Percentiles rank a stretch among this genome's conserved stretches.
phyloP scores from a whole-genome alignment of 1,140 invertebrate species.

The Andrena cerasifolii region DNA sequence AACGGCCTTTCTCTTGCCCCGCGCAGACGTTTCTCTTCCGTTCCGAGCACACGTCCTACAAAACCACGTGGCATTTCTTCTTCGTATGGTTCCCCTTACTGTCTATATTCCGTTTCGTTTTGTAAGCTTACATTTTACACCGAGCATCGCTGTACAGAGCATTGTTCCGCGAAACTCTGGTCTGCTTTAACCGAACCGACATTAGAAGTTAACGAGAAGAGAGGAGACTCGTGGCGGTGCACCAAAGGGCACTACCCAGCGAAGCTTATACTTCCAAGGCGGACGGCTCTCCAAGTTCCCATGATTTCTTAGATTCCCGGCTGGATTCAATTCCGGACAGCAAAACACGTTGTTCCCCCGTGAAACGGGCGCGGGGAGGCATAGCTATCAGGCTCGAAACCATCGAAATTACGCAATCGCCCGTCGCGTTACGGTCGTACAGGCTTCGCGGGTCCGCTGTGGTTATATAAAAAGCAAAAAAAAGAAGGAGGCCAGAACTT shows the following conservation, averaged over 20 bases:
- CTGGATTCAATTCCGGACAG: not conserved
- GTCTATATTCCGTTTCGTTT: not conserved
- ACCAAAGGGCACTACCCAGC: not conserved
- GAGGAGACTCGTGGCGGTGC: not conserved
- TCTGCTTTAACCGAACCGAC: slow-evolving; percentile 53
- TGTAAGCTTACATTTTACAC: slow-evolving; percentile 58
- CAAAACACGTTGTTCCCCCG: not conserved
- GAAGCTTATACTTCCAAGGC: slow-evolving; percentile 13
- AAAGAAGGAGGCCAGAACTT: slow-evolving; percentile 32
- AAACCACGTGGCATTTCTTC: slow-evolving; percentile 40
- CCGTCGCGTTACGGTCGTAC: not conserved
- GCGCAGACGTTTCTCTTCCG: slow-evolving; percentile 15
- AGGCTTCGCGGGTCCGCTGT: slow-evolving; percentile 5
- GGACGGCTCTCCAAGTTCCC: not conserved
- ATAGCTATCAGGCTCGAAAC: not conserved
- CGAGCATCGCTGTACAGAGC: slow-evolving; percentile 58
- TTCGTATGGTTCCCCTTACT: slow-evolving; percentile 8
- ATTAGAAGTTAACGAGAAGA: slow-evolving; percentile 19
- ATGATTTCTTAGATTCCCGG: not conserved
- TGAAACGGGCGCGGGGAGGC: no score
- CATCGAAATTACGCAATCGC: not conserved
- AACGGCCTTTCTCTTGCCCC: slow-evolving; percentile 16
- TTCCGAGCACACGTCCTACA: slow-evolving; percentile 14
- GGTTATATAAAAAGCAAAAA: slow-evolving; percentile 27
- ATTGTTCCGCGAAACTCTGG: slow-evolving; percentile 62